Conservation (phyloP, 2,888 invertebrate species). For the Nomada flava region DNA sequence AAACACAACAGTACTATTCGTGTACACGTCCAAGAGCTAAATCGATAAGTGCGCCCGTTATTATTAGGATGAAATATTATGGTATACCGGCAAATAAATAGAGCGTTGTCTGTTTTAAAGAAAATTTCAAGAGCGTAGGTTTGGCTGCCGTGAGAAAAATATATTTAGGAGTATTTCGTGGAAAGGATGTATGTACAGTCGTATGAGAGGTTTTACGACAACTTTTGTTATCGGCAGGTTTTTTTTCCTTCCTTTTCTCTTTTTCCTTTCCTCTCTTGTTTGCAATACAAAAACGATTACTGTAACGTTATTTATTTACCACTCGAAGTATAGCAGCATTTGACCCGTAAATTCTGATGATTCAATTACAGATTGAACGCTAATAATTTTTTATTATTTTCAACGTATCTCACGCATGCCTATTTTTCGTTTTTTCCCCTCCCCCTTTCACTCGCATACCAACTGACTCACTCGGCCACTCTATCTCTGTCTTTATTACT, state of each 20-base stretch:
- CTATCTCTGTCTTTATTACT: slow-evolving; percentile 35
- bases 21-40: slow-evolving; percentile 60
- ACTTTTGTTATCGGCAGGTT: slow-evolving; percentile 39
- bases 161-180: slow-evolving; percentile 50
- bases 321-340: slow-evolving; percentile 28
- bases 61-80: slow-evolving; percentile 64
- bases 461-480: not conserved
- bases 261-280: slow-evolving; percentile 8
- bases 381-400: slow-evolving; percentile 26
- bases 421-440: slow-evolving; percentile 17
- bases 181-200: slow-evolving; percentile 52
- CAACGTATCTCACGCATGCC: slow-evolving; percentile 10
- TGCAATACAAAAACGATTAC: slow-evolving; percentile 30
- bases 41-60: slow-evolving; percentile 69
- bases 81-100: slow-evolving; percentile 38
- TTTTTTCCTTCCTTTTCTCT: slow-evolving; percentile 1
- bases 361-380: slow-evolving; percentile 44
- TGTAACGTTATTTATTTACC: slow-evolving; percentile 32
- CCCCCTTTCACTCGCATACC: not conserved
- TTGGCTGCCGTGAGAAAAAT: slow-evolving; percentile 44
- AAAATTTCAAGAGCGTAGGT: slow-evolving; percentile 34
- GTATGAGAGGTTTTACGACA: slow-evolving; percentile 28
- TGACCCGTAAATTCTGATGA: slow-evolving; percentile 23
- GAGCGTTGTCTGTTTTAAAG: slow-evolving; percentile 31
- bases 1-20: slow-evolving; percentile 47